phyloP scores from a whole-genome alignment of 2,113 vertebrate genomes.

The Apteryx owenii region DNA sequence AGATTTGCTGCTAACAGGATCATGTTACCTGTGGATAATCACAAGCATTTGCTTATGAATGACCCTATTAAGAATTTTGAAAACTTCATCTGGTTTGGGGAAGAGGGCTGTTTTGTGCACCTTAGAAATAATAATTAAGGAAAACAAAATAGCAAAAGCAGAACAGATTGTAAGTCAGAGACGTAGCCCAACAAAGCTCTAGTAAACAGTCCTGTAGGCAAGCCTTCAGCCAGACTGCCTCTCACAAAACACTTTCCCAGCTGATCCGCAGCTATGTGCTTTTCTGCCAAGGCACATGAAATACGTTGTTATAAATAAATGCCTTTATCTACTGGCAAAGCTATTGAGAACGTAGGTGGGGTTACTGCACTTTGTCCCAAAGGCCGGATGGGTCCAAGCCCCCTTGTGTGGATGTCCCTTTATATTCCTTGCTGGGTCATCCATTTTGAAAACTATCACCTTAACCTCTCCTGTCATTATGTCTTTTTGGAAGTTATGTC shows the following conservation, averaged over 20 bases:
- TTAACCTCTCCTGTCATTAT: not conserved
- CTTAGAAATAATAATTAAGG: not conserved
- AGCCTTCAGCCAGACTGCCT: not conserved
- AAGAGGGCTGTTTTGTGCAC: not conserved
- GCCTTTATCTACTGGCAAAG: slow-evolving; percentile 59
- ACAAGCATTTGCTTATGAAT: not conserved
- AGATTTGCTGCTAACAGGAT: not conserved
- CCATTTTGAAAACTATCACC: not conserved
- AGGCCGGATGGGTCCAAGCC: not conserved
- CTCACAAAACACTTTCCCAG: slow-evolving; percentile 41
- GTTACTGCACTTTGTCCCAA: not conserved
- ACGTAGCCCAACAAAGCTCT: not conserved
- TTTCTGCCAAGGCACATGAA: slow-evolving; percentile 47
- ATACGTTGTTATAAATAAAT: not conserved
- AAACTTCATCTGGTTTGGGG: not conserved
- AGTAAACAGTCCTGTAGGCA: not conserved
- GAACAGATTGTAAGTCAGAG: not conserved
- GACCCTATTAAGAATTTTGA: not conserved
- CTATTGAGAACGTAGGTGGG: slow-evolving; percentile 41
- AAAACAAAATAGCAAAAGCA: not conserved
- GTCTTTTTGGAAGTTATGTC: not conserved
- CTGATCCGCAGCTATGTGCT: slow-evolving; percentile 15
- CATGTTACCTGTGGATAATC: not conserved
- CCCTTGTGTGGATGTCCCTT: not conserved
- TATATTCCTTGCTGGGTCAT: not conserved